Evolutionary conservation across 2,797 vertebrate species (phyloP).

Genomic region (Malurus splendens): DNA sequence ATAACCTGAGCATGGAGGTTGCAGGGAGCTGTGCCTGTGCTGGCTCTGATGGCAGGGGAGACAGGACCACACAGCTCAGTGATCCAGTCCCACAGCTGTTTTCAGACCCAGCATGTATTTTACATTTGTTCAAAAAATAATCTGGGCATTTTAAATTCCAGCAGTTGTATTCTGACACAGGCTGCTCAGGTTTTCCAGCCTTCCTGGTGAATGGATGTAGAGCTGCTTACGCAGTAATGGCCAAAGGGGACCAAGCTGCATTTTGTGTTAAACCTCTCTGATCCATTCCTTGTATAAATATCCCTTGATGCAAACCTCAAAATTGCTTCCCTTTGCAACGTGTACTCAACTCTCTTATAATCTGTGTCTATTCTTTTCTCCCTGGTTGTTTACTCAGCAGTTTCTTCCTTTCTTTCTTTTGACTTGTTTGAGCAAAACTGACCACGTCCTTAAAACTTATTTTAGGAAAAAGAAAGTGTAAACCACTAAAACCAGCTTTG

Average conservation of each 20-base stretch:
- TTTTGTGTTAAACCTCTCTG: not conserved
- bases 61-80: not conserved
- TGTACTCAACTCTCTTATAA: not conserved
- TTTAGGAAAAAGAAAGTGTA: not conserved
- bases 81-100: not conserved
- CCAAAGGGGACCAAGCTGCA: not conserved
- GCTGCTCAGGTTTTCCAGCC: not conserved
- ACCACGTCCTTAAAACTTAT: not conserved
- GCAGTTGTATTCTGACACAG: not conserved
- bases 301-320: not conserved
- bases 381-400: not conserved
- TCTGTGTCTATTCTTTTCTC: not conserved
- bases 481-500: not conserved
- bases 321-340: not conserved
- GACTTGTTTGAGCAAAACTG: not conserved
- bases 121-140: not conserved
- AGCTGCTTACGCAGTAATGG: not conserved
- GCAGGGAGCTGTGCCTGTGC: not conserved
- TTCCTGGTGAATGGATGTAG: not conserved
- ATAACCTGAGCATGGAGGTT: not conserved
- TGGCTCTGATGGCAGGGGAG: not conserved
- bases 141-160: not conserved
- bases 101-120: not conserved
- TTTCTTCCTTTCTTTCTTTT: not conserved
- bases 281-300: not conserved